Percentiles rank a stretch among this genome's conserved stretches.
These are phyloP conservation scores for Lasaia peninsularis DNA, from an alignment of 1,140 invertebrate genomes.

Conservation along the genomic window DNA sequence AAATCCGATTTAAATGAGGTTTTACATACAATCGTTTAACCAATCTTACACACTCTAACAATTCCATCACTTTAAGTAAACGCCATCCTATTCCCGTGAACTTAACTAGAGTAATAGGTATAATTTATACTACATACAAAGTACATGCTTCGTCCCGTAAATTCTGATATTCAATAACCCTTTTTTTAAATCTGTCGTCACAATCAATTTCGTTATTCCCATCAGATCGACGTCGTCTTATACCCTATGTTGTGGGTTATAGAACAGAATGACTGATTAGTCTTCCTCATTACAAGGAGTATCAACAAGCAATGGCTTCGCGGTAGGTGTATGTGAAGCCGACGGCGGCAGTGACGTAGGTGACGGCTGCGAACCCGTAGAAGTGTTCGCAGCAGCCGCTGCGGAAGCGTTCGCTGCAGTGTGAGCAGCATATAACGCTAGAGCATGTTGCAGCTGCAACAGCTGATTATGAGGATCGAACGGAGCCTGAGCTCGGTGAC, in stretches of 20 bases:
- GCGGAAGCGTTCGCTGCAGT: constrained; percentile 49
- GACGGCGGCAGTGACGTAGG: constrained; percentile 47
- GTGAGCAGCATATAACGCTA: constrained; percentile 65
- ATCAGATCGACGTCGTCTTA: not conserved
- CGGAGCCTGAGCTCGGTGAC: constrained; percentile 62
- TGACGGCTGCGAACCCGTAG: constrained; percentile 41
- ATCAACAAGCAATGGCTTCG: constrained; percentile 63
- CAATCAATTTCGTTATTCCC: not conserved
- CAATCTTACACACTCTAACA: constrained; percentile 59
- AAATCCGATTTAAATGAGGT: constrained; percentile 44
- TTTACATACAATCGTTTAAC: constrained; percentile 59
- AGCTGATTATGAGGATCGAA: constrained; percentile 66
- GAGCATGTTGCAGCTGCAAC: constrained; percentile 63
- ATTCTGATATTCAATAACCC: not conserved
- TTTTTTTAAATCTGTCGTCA: constrained; percentile 20
- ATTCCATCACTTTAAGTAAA: constrained; percentile 61
- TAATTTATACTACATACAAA: constrained; percentile 50
- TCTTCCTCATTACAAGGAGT: constrained; percentile 68
- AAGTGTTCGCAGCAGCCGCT: constrained; percentile 34
- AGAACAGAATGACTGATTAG: constrained; percentile 24
- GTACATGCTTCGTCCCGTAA: constrained; percentile 18
- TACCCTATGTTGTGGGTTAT: not conserved
- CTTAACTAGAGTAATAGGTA: constrained; percentile 49
- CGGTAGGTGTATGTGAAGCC: constrained; percentile 39
- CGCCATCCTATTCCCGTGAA: constrained; percentile 63